Base-by-base conservation (phyloP, 1,140 invertebrate genomes). In the Alviniconcha marisindica region DNA sequence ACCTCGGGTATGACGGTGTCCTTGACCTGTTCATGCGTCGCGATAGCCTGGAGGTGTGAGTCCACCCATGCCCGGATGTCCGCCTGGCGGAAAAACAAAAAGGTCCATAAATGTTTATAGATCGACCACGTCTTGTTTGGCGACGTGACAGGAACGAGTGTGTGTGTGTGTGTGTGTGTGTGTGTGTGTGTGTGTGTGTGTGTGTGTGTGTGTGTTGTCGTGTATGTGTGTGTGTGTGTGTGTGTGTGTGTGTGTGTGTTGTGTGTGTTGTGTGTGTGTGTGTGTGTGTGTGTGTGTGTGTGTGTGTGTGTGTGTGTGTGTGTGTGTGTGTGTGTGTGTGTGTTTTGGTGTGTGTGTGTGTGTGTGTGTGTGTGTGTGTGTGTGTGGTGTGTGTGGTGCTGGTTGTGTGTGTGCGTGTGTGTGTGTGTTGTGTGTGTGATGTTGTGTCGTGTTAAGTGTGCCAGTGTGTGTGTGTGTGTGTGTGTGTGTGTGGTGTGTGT, bases 1-100 rank as follows among this genome's bases (percentile, higher is more conserved):
- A 87, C 81, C 81, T 89, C 85, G 28, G 88, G 88, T 31, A 91
- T 87, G 1, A 91, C 89, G 15, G 84, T 54, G 71, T 90, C 89
- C 78, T 88, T 87, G 12, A 89, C 86, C n/a, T 82, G 42, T 12
- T 42, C 40, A 60, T 71, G 88, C 60, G 51, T 85, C 83, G 85
- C 42, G 71, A 87, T 76, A 5, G 82, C 42, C 18, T 77, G 31
- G 38, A 88, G 54, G 33, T 86, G 80, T 5, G 71, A 42, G 7
- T 85, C 78, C 38, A 88, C 87, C 87, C 89, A 91, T 1, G 28
- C 15, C 21, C 80, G 66, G 21, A 86, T 76, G 77, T 89, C 87
- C 1, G 74, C 77, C 85, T 89, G 77, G n/a, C n/a, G n/a, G n/a
- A n/a, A n/a, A 44, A 83, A 86, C 51, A 56, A 77, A 48, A n/a